Base-by-base conservation (phyloP, 1,140 invertebrate genomes). In the Rhyacophila brunnea region DNA sequence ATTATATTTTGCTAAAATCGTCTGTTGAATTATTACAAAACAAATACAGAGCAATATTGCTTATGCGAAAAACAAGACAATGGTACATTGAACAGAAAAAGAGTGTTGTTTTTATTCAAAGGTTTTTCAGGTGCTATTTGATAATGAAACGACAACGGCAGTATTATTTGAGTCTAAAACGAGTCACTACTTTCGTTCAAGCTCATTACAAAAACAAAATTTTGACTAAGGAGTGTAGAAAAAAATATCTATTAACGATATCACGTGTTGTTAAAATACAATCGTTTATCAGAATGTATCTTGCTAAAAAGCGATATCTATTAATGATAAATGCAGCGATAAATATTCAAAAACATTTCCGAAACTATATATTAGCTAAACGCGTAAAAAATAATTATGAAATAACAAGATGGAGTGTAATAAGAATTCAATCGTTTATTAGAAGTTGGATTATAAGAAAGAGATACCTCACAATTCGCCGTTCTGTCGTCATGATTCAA, bases 181-280 rank as follows among this genome's bases (percentile, higher is more conserved):
- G 50, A n/a, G 62, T 69, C 2, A 58, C 67, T 11, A 65, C 74
- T 35, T 65, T 58, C n/a, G 58, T 81, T 45, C 75, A 81, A 51
- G 67, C 54, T 15, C 58, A 62, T 11, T 85, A 77, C 67, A 76
- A 76, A 68, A 76, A 74, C 13, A 66, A 17, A 23, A n/a, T 47
- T 0, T 7, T 6, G 23, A 9, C 9, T 3, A 28, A 5, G 3
- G 23, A 28, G 3, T 28, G 23, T 6, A 6, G 45, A 20, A 36
- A 17, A 48, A 28, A 5, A 17, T 57, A 48, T 48, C 32, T 20
- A 7, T 10, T 7, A 17, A 55, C 34, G 32, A 36, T 14, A 40
- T 32, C 17, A 23, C 72, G 74, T 0, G 71, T 71, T 3, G 61
- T 67, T 15, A 75, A 70, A 52, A 78, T 83, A 52, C 80, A 82